These are phyloP conservation scores for Didymodactylos carnosus DNA, from an alignment of 2,888 invertebrate genomes.

Conservation along the genomic window DNA sequence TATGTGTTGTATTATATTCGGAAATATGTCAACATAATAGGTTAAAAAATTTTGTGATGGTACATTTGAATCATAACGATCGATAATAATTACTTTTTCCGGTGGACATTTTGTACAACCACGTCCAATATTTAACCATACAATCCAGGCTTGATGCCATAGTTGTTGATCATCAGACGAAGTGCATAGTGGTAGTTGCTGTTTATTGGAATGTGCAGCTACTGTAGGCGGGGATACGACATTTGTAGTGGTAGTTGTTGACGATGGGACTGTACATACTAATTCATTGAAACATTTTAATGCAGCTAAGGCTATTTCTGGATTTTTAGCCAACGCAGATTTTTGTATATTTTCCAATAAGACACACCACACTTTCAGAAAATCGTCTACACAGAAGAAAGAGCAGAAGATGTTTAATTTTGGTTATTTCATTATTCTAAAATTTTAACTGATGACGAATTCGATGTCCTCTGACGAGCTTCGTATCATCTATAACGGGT, in stretches of 20 bases:
- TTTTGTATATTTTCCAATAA: slow-evolving; percentile 62
- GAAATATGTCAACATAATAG: slow-evolving; percentile 10
- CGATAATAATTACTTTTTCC: neutral
- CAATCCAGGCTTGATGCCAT: slow-evolving; percentile 33
- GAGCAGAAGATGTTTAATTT: too few species aligned
- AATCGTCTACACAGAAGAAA: slow-evolving; percentile 48
- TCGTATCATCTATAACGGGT: too few species aligned
- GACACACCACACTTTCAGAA: slow-evolving; percentile 74
- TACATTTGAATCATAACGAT: slow-evolving; percentile 46
- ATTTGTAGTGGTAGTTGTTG: slow-evolving; percentile 21
- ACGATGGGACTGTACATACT: slow-evolving; percentile 33
- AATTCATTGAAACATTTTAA: slow-evolving; percentile 91
- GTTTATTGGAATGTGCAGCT: slow-evolving; percentile 14
- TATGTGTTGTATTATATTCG: slow-evolving; percentile 5
- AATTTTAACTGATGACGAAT: neutral
- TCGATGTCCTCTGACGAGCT: too few species aligned
- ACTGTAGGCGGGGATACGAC: slow-evolving; percentile 21
- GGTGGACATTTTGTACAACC: slow-evolving; percentile 29
- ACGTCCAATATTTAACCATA: slow-evolving; percentile 65
- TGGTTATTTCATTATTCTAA: neutral
- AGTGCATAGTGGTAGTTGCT: neutral
- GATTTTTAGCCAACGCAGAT: slow-evolving; percentile 62
- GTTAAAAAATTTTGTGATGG: slow-evolving; percentile 16
- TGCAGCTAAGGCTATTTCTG: slow-evolving; percentile 75
- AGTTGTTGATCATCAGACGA: slow-evolving; percentile 15